These are phyloP conservation scores for Eutrigla gurnardus DNA, from an alignment of 2,797 vertebrate species.

Conservation along the genomic window DNA sequence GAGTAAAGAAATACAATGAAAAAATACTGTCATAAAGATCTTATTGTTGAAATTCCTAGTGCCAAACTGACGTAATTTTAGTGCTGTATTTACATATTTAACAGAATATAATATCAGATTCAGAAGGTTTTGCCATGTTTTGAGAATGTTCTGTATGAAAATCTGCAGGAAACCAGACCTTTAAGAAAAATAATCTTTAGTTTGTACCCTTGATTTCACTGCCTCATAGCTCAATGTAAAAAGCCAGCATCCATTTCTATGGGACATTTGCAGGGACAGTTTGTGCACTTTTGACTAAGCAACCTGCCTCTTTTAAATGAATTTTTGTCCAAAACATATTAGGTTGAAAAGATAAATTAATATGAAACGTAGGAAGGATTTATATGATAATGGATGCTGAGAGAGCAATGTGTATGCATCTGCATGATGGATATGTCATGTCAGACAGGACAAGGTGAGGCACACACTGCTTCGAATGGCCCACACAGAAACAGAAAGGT, in stretches of 20 bases:
- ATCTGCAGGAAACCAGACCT: constrained; percentile 2
- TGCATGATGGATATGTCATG: constrained; percentile 64
- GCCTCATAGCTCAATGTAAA: background rate
- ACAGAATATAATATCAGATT: background rate
- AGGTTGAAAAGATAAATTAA: constrained; percentile 20
- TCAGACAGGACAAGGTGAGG: constrained; percentile 50
- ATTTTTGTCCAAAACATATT: constrained; percentile 22
- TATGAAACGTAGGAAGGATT: constrained; percentile 21
- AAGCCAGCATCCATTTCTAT: constrained; percentile 5
- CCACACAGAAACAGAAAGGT: constrained; percentile 58
- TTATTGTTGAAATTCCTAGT: background rate
- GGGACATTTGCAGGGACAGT: background rate
- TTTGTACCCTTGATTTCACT: constrained; percentile 6
- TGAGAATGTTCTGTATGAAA: background rate
- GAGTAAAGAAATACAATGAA: background rate
- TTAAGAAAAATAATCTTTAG: background rate
- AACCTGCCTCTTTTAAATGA: background rate
- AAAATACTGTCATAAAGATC: background rate
- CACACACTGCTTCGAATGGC: constrained; percentile 42
- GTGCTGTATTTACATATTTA: background rate
- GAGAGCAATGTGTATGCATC: constrained; percentile 32
- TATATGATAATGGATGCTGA: constrained; percentile 49
- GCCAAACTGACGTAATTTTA: background rate
- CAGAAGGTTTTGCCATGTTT: background rate
- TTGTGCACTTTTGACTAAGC: background rate